Evolutionary conservation across 2,888 invertebrate species (phyloP).

Genomic region (Ferrisia virgata): DNA sequence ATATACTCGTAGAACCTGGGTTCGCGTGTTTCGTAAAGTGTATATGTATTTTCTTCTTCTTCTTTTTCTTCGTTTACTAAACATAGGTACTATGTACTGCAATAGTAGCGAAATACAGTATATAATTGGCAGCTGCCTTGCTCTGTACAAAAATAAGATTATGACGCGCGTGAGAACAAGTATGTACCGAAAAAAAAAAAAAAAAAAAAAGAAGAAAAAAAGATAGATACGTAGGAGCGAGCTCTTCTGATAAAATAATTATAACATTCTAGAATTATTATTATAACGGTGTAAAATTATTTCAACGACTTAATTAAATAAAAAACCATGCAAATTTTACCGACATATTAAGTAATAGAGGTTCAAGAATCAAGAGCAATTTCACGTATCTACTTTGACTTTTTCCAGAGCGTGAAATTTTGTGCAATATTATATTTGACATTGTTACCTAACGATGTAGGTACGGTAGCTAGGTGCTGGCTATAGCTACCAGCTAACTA

Average conservation of each 20-base stretch:
- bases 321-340: not conserved
- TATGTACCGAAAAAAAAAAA: not conserved
- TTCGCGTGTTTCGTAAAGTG: not conserved
- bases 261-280: not conserved
- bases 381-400: not conserved
- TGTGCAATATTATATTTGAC: not conserved
- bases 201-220: too few relatives aligned
- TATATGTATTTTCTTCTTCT: not conserved
- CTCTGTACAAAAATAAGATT: not conserved
- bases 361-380: constrained; percentile 1
- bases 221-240: not conserved
- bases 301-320: constrained; percentile 2
- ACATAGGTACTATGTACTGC: not conserved
- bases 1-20: not conserved
- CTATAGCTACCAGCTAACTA: not conserved
- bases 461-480: too few relatives aligned
- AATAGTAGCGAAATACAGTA: not conserved
- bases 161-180: not conserved
- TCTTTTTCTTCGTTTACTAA: not conserved
- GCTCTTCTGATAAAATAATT: not conserved
- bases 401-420: not conserved
- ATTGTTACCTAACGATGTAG: not conserved
- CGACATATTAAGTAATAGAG: not conserved
- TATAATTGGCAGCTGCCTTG: not conserved
- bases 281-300: not conserved